Base-by-base conservation (phyloP, 2,888 invertebrate genomes). In the Caenorhabditis sp. region DNA sequence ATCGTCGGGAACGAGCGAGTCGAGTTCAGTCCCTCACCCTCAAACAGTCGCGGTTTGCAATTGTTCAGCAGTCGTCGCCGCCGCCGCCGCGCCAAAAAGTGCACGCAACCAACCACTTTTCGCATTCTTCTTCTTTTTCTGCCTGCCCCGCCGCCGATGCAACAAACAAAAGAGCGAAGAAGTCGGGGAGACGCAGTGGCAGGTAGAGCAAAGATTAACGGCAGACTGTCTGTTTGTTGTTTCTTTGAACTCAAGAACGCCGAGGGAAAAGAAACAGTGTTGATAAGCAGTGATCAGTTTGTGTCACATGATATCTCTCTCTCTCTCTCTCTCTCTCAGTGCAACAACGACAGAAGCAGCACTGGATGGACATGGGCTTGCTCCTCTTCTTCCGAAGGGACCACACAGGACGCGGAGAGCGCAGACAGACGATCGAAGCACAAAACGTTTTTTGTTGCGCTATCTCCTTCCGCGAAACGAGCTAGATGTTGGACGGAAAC, bases 371-470 rank as follows among this genome's bases (percentile, higher is more conserved):
- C 52, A 63, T 53, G n/a, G 27, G 52, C 56, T 56, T n/a, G n/a
- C n/a, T n/a, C n/a, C n/a, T n/a, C n/a, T n/a, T n/a, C n/a, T n/a
- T n/a, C n/a, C n/a, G n/a, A n/a, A 52, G 45, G 63, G 53, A 55
- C 63, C 63, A 53, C 52, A 32, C 41, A 30, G 35, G 30, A 50
- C 39, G 30, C 22, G 22, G 22, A 43, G 63, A 63, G 52, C n/a
- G n/a, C n/a, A 63, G 43, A 52, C 53, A 63, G 53, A 53, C 58
- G 45, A 58, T 58, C 58, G 58, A 39, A 39, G 56, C 63, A 65
- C 63, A 65, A 66, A 55, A 56, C 66, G 66, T 66, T 66, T 66
- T 66, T 66, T 66, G 66, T 66, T 66, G 66, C 55, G 66, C 66
- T 66, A 66, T 66, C 24, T n/a, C n/a, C 55, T 56, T 56, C 48